Conservation (phyloP, 2,113 vertebrate genomes). For the Porphyrio hochstetteri region DNA sequence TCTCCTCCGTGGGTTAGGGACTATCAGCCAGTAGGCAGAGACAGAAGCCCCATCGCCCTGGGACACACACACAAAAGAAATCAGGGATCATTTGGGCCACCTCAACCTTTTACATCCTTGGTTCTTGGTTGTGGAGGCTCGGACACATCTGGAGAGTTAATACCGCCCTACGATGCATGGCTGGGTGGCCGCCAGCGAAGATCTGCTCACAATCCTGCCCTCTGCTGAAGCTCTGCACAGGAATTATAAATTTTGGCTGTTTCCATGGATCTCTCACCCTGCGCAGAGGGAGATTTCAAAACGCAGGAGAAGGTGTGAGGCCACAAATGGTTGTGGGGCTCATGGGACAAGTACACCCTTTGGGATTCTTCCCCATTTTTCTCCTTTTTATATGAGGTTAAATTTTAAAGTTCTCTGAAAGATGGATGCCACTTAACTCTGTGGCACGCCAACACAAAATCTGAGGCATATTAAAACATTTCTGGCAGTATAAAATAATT, state of each 20-base stretch:
- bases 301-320: not conserved
- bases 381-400: not conserved
- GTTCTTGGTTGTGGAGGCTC: not conserved
- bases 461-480: constrained; percentile 10
- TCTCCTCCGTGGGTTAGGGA: not conserved
- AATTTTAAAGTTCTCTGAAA: not conserved
- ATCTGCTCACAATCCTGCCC: not conserved
- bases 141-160: not conserved
- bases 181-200: not conserved
- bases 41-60: not conserved
- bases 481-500: constrained; percentile 38
- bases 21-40: not conserved
- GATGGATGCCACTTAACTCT: constrained; percentile 8
- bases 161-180: accelerated
- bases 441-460: constrained; percentile 16
- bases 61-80: not conserved
- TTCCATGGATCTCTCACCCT: not conserved
- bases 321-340: not conserved
- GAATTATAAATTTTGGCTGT: not conserved
- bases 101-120: not conserved
- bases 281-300: constrained; percentile 6
- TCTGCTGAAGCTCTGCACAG: not conserved
- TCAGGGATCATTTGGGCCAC: not conserved
- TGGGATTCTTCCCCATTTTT: not conserved
- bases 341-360: not conserved